Conservation (phyloP, 2,113 vertebrate species). For the Oostethus manadensis region DNA sequence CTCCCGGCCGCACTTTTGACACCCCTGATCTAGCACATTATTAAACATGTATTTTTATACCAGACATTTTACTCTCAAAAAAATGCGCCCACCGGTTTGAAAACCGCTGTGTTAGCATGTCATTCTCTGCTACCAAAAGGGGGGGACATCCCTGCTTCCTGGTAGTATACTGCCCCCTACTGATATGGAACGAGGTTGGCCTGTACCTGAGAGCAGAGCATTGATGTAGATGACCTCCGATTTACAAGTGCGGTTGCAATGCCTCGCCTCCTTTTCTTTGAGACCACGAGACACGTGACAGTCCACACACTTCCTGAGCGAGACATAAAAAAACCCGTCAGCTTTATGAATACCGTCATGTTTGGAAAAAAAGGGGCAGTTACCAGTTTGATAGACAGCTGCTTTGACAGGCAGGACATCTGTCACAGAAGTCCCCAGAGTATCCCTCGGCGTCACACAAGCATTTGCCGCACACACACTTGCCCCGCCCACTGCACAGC, state of each 20-base stretch:
- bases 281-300: slow-evolving; percentile 79
- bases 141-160: no score
- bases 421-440: slow-evolving; percentile 86
- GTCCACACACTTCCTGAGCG: slow-evolving; percentile 80
- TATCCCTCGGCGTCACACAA: slow-evolving; percentile 78
- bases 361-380: background rate
- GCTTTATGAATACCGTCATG: slow-evolving; percentile 1
- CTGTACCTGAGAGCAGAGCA: slow-evolving; percentile 73
- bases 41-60: no score
- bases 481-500: slow-evolving; percentile 84
- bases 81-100: no score
- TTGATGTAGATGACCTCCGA: slow-evolving; percentile 72
- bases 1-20: no score
- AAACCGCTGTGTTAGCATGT: no score
- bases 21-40: no score
- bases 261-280: slow-evolving; percentile 61
- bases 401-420: slow-evolving; percentile 80
- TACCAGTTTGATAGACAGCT: slow-evolving; percentile 87
- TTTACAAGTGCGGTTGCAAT: slow-evolving; percentile 80
- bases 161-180: background rate
- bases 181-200: background rate
- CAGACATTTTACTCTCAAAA: no score
- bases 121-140: no score
- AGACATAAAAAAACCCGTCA: slow-evolving; percentile 11
- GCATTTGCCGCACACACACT: slow-evolving; percentile 85